Conservation (phyloP, 2,113 vertebrate genomes). For the Alectura lathami region DNA sequence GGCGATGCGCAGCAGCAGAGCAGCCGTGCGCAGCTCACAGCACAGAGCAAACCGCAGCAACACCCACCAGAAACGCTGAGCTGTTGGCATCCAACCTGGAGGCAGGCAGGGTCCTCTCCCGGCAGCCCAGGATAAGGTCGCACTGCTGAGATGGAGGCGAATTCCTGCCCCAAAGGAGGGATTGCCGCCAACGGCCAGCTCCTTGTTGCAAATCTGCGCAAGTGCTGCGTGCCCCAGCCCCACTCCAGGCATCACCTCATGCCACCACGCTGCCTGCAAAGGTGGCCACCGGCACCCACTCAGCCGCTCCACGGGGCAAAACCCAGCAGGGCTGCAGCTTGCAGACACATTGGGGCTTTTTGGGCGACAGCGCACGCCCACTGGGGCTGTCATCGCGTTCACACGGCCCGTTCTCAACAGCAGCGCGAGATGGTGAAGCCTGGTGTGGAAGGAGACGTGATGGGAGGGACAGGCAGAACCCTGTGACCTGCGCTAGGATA, state of each 20-base stretch:
- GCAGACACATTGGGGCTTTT: fast-evolving
- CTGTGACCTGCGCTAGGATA: not conserved
- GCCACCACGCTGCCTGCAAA: too few species aligned
- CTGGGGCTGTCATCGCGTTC: too few species aligned
- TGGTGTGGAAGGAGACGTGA: not conserved
- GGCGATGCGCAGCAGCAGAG: too few species aligned
- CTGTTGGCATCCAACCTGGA: not conserved
- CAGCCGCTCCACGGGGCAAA: fast-evolving
- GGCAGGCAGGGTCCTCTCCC: not conserved
- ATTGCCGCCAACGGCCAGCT: not conserved
- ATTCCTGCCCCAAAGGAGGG: not conserved
- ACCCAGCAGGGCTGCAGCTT: fast-evolving
- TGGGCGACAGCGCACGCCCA: too few species aligned
- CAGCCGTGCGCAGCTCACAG: not conserved
- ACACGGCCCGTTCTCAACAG: too few species aligned
- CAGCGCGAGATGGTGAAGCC: not conserved
- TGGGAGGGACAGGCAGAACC: not conserved
- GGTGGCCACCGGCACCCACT: not conserved
- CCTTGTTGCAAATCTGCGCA: not conserved
- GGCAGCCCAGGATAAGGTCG: too few species aligned
- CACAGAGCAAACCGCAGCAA: not conserved
- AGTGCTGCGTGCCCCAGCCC: too few species aligned
- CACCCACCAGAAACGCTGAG: too few species aligned
- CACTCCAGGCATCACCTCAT: too few species aligned
- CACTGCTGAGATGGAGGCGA: fast-evolving